Base-by-base conservation (phyloP, 1,140 invertebrate genomes). In the Solen grandis region DNA sequence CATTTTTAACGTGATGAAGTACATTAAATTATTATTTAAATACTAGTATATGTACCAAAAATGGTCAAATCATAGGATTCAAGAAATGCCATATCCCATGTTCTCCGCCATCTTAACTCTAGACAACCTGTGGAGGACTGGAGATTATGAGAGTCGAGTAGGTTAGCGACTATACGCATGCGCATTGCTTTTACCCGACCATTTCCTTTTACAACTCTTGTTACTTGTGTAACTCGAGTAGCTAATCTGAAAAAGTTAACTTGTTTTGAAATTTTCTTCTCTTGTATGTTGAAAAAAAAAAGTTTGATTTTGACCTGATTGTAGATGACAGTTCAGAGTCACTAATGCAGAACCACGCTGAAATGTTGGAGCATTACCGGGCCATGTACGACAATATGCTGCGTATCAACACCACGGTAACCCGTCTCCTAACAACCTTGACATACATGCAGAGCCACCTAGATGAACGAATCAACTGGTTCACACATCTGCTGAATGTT, bases 361-460 rank as follows among this genome's bases (percentile, higher is more conserved):
- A 93, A 76, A 93, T 94, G 52, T 88, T 93, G 19, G 52, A 84
- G 1, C 93, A 94, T 69, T 95, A 94, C 81, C 86, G 93, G 55
- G 87, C 91, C 31, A 94, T 94, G 36, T 89, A 95, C 35, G 84
- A 92, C 25, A 94, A 94, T 86, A 88, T 95, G 8, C 84, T 90
- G 35, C 93, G 93, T 86, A 94, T 95, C 41, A 95, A 95, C 85
- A 81, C 86, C 27, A 95, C 94, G 0, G 93, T 95, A 41, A 89
- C 93, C 70, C 93, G 90, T 80, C 84, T 95, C 19, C 92, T 93
- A 84, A 84, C 92, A 66, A 81, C 95, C 2, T 92, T 95, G 14
- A 91, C 92, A 27, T 90, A 88, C 0, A 94, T 94, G 84, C 89
- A 91, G 46, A 35, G 80, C 38, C 92, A 93, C 75, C 83, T 95